These are phyloP conservation scores for Ictalurus furcatus DNA, from an alignment of 2,113 vertebrate species.

Conservation along the genomic window DNA sequence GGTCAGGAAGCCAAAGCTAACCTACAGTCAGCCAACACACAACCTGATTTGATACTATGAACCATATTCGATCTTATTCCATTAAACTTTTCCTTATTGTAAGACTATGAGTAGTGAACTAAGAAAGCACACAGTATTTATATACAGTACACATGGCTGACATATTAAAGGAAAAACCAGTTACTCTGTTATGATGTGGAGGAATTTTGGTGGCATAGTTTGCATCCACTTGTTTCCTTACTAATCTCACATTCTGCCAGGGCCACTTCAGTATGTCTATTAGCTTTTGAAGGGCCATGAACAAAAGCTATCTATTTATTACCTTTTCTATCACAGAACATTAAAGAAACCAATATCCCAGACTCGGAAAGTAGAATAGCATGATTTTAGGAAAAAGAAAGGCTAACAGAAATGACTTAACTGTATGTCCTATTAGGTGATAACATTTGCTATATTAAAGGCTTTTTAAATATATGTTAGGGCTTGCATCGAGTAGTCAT, in stretches of 20 bases:
- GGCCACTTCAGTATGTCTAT: background rate
- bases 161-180: background rate
- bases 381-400: background rate
- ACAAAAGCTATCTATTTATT: background rate
- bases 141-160: background rate
- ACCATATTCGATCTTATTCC: background rate
- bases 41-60: background rate
- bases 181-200: background rate
- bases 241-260: background rate
- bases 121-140: background rate
- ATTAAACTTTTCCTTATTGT: background rate
- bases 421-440: background rate
- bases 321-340: background rate
- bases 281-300: background rate
- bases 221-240: background rate
- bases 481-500: background rate
- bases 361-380: background rate
- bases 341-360: background rate
- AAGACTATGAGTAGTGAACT: background rate
- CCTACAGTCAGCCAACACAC: constrained; percentile 62
- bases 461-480: background rate
- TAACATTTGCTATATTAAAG: background rate
- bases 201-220: background rate
- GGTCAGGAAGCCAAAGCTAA: constrained; percentile 84
- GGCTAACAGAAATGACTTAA: background rate